A percentile compares a stretch with the other conserved stretches of the same genome.
These are phyloP conservation scores for Mamestra brassicae DNA, from an alignment of 2,888 invertebrate genomes.

Conservation along the genomic window DNA sequence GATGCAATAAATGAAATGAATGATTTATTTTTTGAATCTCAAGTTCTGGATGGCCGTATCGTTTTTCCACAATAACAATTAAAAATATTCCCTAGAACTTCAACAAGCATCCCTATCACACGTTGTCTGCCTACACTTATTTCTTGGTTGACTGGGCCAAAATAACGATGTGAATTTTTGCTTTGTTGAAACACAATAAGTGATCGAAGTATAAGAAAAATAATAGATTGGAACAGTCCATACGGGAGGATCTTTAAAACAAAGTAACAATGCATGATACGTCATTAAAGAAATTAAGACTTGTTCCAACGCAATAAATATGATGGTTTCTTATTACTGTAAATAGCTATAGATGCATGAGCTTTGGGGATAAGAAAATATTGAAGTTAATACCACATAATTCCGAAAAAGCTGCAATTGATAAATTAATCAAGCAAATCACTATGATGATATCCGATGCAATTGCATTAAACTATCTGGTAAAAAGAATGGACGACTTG, in stretches of 20 bases:
- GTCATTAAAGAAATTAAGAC: background rate
- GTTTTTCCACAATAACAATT: background rate
- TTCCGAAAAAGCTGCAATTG: too few relatives aligned
- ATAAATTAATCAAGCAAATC: background rate
- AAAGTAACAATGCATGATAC: background rate
- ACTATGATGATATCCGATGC: background rate
- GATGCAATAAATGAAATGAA: background rate
- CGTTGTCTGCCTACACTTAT: slow-evolving; percentile 20
- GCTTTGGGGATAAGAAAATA: background rate
- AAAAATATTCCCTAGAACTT: slow-evolving; percentile 10
- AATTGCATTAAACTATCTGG: too few relatives aligned
- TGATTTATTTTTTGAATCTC: too few relatives aligned
- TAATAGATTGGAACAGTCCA: slow-evolving; percentile 20
- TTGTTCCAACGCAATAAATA: background rate
- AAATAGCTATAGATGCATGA: background rate
- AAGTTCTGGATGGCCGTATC: background rate
- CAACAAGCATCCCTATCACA: slow-evolving; percentile 25
- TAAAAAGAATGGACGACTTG: background rate
- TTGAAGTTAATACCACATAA: background rate
- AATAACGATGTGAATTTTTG: slow-evolving; percentile 51
- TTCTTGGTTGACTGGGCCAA: slow-evolving; percentile 41
- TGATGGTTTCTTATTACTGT: background rate
- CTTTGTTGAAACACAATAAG: slow-evolving; percentile 26
- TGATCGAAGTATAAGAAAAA: slow-evolving; percentile 38
- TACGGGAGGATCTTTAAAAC: background rate